These are phyloP conservation scores for Dromiciops gliroides DNA, from an alignment of 2,113 vertebrate genomes.

Conservation along the genomic window DNA sequence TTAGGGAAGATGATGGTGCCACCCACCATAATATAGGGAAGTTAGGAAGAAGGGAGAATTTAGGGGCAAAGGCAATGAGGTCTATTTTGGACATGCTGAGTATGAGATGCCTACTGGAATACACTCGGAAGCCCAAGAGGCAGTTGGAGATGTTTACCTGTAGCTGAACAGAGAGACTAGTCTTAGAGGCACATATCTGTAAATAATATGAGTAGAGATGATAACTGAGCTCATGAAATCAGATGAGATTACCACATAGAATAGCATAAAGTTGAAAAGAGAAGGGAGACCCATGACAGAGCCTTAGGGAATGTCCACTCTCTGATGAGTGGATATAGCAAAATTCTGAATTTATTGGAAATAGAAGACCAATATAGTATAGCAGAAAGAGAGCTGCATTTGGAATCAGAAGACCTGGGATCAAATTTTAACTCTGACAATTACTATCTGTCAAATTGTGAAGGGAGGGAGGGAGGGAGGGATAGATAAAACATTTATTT, in stretches of 20 bases:
- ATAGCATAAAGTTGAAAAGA: background rate
- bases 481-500: background rate
- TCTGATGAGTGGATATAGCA: background rate
- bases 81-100: background rate
- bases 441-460: background rate
- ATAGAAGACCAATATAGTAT: background rate
- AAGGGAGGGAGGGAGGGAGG: background rate
- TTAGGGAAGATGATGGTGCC: background rate
- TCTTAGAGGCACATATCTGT: background rate
- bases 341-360: background rate
- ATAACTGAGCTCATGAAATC: background rate
- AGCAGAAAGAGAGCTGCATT: background rate
- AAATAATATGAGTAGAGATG: background rate
- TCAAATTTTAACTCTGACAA: background rate
- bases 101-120: background rate
- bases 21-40: background rate
- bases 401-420: background rate
- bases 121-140: background rate
- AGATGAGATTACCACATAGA: background rate
- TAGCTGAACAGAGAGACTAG: background rate
- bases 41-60: background rate
- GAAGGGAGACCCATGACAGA: background rate
- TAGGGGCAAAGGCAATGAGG: background rate
- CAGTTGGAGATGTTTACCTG: background rate
- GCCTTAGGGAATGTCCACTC: background rate